phyloP scores from a whole-genome alignment of 1,140 invertebrate species.

The Megathymus violae region DNA sequence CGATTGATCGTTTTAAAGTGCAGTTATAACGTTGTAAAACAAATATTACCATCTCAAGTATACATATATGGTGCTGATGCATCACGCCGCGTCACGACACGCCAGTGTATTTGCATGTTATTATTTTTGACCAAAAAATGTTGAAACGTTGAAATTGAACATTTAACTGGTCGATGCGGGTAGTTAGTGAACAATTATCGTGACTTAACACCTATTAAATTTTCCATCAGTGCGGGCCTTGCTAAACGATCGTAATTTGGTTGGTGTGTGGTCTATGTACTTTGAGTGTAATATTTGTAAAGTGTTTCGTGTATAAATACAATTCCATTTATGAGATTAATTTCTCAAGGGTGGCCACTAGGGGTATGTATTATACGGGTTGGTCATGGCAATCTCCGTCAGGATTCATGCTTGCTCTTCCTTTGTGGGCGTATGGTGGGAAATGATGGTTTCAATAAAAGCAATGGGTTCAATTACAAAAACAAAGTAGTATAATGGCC shows the following conservation, averaged over 20 bases:
- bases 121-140: not conserved
- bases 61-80: too few species aligned
- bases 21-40: too few species aligned
- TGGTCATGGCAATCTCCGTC: too few species aligned
- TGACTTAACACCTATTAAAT: slow-evolving; percentile 54
- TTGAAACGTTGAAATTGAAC: not conserved
- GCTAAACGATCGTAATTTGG: slow-evolving; percentile 49
- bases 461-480: too few species aligned
- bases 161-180: slow-evolving; percentile 11
- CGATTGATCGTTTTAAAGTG: too few species aligned
- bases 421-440: too few species aligned
- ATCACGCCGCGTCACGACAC: too few species aligned
- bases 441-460: too few species aligned
- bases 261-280: slow-evolving; percentile 37
- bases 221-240: slow-evolving; percentile 42
- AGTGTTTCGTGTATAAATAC: not conserved
- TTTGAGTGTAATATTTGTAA: not conserved
- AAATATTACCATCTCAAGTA: too few species aligned
- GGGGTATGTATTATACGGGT: too few species aligned
- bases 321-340: not conserved
- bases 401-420: too few species aligned
- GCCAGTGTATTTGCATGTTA: not conserved
- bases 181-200: slow-evolving; percentile 46
- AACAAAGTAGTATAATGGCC: too few species aligned
- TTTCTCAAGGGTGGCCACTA: not conserved